A percentile compares a stretch with the other conserved stretches of the same genome.
Evolutionary conservation across 2,888 invertebrate genomes (phyloP).

Genomic region (Quadroppia sp.): DNA sequence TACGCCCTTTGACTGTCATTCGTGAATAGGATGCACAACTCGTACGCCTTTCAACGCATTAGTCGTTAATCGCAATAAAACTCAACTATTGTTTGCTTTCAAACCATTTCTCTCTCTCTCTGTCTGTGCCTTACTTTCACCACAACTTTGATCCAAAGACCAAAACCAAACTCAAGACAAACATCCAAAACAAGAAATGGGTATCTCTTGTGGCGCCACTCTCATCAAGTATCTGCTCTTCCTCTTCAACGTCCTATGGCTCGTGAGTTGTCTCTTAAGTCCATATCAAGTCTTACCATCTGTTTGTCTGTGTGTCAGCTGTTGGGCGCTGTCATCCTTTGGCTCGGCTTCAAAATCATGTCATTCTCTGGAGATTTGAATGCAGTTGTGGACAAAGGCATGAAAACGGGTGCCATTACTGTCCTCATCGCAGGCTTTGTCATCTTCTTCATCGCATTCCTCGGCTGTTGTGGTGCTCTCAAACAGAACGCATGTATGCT

Average conservation of each 20-base stretch:
- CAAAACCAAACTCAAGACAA: no score
- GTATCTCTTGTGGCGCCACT: slow-evolving; percentile 6
- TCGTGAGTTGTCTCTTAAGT: not conserved
- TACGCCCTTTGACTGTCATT: no score
- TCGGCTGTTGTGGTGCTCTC: not conserved
- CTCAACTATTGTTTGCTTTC: no score
- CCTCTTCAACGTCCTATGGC: slow-evolving; percentile 24
- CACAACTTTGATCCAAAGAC: no score
- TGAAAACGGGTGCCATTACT: not conserved
- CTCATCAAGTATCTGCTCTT: slow-evolving; percentile 3
- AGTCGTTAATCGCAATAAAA: no score
- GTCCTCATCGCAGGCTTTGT: not conserved
- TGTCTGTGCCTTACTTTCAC: no score
- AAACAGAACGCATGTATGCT: slow-evolving; percentile 25
- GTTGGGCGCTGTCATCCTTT: slow-evolving; percentile 1
- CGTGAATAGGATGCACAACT: no score
- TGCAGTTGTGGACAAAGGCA: not conserved
- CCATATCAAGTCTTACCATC: not conserved
- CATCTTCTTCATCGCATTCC: slow-evolving; percentile 17
- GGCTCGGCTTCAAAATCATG: not conserved
- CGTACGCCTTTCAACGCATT: no score
- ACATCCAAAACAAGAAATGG: no score
- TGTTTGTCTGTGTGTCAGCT: not conserved
- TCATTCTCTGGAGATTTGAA: not conserved
- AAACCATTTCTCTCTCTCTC: no score